Base-by-base conservation (phyloP, 2,888 invertebrate genomes). In the Formica aserva region DNA sequence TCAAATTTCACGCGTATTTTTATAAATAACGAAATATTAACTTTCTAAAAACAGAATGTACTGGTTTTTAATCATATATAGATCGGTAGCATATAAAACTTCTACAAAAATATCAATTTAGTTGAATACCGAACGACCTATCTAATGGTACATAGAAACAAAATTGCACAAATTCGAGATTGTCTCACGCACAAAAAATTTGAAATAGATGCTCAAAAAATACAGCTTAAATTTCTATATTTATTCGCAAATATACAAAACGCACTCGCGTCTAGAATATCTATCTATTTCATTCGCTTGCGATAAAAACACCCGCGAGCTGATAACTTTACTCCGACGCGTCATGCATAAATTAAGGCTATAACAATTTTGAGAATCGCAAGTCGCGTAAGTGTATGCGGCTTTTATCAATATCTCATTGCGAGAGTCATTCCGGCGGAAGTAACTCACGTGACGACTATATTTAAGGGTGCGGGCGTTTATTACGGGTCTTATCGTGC, bases 391-490 rank as follows among this genome's bases (percentile, higher is more conserved):
- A 22, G 18, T 26, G 18, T 48, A 13, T 32, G 41, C 71, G 66
- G 52, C 67, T 45, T 69, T 69, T 52, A 69, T 67, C 67, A 15
- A 78, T 69, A 78, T 57, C 60, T 48, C 60, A 26, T 41, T 29
- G 55, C 76, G 45, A 45, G 48, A 38, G 29, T n/a, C 38, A 77
- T 65, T 69, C 60, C 45, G 15, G 18, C 41, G n/a, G 38, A 26
- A 48, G 38, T 74, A 65, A 76, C 55, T 83, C 38, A 63, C 83
- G 83, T 83, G 83, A 83, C 80, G 76, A 76, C 18, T 75, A 76
- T 63, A 76, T 75, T 71, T 65, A 65, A 75, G 32, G 4, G 52
- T 3, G 52, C 26, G 26, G 38, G 63, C 52, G 76, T 52, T 75
- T 55, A 81, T 75, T 55, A 29, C 52, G 48, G 2, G 5, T 3